Evolutionary conservation across 2,113 vertebrate species (phyloP), one percentile per base, ranked within the genome.

Genomic region (Microcebus tavaratra): DNA sequence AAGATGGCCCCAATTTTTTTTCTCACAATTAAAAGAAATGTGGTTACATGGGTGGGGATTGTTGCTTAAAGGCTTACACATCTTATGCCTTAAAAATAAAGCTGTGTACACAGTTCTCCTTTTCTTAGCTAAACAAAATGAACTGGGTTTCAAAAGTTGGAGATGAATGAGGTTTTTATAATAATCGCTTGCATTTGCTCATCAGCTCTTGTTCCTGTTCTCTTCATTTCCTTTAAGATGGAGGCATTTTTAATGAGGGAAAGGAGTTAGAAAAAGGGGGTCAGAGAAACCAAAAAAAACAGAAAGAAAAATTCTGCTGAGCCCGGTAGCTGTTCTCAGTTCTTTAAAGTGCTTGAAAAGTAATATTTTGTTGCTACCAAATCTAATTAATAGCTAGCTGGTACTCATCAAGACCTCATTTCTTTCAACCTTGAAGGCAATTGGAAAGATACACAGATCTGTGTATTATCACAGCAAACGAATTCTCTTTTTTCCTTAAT

Each of bases 381-480:
- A 91, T 91, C 34, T 96, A 96, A 96, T 98, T 98, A 99, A 96
- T 98, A 96, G 97, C 95, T 97, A 92, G 92, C 96, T 98, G 96
- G 90, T 87, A 48, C 70, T 98, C 94, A 97, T 98, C 96, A 95
- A 98, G 86, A 96, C 82, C 89, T 80, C n/a, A 67, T 91, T 98
- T 98, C 97, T 98, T 99, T 99, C 95, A 94, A 98, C 98, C 98
- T 98, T 97, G 95, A 98, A 98, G 98, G 98, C 98, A 98, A 5
- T 27, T 96, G 75, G 97, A 96, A 97, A 98, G 98, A 98, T 67
- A 78, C 55, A 72, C 83, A 84, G 87, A 92, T 96, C 80, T 93
- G 86, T 88, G 93, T 67, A 88, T 97, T 96, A 97, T 94, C 93
- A 93, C 83, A 90, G 75, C 29, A 72, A 91, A 96, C 11, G 13